Percentiles rank a stretch among this genome's conserved stretches.
Conservation (phyloP, 2,888 invertebrate genomes). For the Halictus quadricinctus region DNA sequence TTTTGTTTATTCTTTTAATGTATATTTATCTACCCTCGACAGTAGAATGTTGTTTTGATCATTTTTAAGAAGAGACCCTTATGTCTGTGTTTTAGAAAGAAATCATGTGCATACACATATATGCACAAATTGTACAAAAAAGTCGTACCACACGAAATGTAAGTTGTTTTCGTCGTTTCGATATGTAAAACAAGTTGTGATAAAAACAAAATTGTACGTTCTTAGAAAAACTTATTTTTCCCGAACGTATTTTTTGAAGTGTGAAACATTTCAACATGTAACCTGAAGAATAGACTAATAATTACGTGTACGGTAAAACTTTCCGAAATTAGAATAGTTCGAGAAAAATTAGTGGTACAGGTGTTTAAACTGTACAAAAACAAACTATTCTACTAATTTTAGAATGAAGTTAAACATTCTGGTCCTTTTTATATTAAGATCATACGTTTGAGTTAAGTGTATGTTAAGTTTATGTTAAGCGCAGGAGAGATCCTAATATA, state of each 20-base stretch:
- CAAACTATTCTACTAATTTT: not conserved
- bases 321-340: not conserved
- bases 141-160: conserved; percentile 4
- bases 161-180: not conserved
- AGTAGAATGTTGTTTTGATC: not conserved
- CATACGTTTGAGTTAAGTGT: not conserved
- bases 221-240: not conserved
- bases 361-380: not conserved
- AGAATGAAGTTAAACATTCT: not conserved
- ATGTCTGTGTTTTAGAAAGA: not conserved
- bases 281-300: not conserved
- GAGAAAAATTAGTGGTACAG: not conserved
- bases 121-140: not conserved
- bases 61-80: not conserved
- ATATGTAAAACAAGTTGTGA: not conserved
- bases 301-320: not conserved
- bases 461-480: not conserved
- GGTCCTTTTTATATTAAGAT: not conserved
- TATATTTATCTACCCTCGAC: not conserved
- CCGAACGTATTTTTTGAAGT: not conserved
- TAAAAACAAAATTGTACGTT: not conserved
- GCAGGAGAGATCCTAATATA: no score
- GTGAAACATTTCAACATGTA: not conserved
- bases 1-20: not conserved
- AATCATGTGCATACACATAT: not conserved